A percentile compares a stretch with the other conserved stretches of the same genome.
phyloP scores from a whole-genome alignment of 2,888 invertebrate genomes.

The Cryptocephalus moraei region DNA sequence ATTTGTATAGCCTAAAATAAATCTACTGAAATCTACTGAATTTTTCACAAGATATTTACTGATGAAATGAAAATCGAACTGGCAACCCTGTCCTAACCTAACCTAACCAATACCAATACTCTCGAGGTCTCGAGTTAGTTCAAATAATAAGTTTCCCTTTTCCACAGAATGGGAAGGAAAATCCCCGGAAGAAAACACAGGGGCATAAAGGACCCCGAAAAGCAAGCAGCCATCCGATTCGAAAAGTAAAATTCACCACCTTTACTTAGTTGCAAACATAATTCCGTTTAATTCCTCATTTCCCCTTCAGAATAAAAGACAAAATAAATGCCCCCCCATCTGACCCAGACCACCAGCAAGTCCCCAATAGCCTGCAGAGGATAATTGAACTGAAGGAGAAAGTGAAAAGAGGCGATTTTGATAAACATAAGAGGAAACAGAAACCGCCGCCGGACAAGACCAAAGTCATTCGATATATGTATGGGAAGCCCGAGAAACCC shows the following conservation, averaged over 20 bases:
- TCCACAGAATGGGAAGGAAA: slow-evolving; percentile 61
- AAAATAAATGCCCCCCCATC: slow-evolving; percentile 68
- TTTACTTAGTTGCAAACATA: not conserved
- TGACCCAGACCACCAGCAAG: slow-evolving; percentile 59
- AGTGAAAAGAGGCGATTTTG: slow-evolving; percentile 34
- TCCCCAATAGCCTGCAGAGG: slow-evolving; percentile 59
- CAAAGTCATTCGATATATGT: slow-evolving; percentile 3
- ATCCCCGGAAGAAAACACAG: slow-evolving; percentile 74
- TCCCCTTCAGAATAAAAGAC: slow-evolving; percentile 49
- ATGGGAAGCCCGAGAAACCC: slow-evolving; percentile 37
- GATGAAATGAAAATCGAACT: too few relatives aligned
- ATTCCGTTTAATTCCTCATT: too few relatives aligned
- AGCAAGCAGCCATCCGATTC: slow-evolving; percentile 54
- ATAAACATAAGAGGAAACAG: slow-evolving; percentile 2
- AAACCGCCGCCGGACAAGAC: slow-evolving; percentile 12
- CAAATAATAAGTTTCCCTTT: too few relatives aligned
- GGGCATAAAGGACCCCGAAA: slow-evolving; percentile 65
- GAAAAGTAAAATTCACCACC: slow-evolving; percentile 50
- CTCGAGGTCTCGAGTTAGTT: too few relatives aligned
- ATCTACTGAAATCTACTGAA: too few relatives aligned
- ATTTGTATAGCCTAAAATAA: too few relatives aligned
- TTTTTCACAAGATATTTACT: too few relatives aligned
- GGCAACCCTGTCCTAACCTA: too few relatives aligned
- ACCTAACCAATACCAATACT: too few relatives aligned
- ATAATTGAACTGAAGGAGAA: slow-evolving; percentile 50